A percentile compares a stretch with the other conserved stretches of the same genome.
phyloP scores from a whole-genome alignment of 2,113 vertebrate species.

The Speoplatyrhinus poulsoni region DNA sequence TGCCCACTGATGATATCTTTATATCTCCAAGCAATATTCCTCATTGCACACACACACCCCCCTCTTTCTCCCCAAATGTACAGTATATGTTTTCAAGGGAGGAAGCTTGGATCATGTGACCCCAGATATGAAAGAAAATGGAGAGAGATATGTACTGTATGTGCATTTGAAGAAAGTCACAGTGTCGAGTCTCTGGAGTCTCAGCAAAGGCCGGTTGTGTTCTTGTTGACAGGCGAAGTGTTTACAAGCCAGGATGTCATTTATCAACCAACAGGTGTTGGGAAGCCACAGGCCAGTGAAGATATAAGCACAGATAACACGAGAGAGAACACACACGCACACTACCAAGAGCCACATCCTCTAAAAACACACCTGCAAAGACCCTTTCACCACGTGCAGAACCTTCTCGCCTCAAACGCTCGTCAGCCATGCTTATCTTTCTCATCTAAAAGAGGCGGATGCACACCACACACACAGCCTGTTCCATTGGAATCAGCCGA shows the following conservation, averaged over 20 bases:
- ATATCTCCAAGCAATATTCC: slow-evolving; percentile 17
- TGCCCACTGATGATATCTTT: slow-evolving; percentile 33
- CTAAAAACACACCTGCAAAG: slow-evolving; percentile 45
- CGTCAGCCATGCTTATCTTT: slow-evolving; percentile 44
- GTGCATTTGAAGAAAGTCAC: background rate
- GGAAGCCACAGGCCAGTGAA: slow-evolving; percentile 62
- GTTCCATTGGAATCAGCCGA: slow-evolving; percentile 54
- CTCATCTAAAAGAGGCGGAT: slow-evolving; percentile 52
- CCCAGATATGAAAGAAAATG: slow-evolving; percentile 1
- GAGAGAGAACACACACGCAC: slow-evolving; percentile 13
- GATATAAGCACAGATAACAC: slow-evolving; percentile 74
- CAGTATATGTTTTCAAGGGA: slow-evolving; percentile 16
- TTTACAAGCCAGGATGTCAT: slow-evolving; percentile 66
- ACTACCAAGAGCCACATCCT: slow-evolving; percentile 56
- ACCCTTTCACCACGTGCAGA: slow-evolving; percentile 62
- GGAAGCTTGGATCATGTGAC: background rate
- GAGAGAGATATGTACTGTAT: background rate
- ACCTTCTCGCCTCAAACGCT: slow-evolving; percentile 17
- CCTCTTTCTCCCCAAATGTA: slow-evolving; percentile 1
- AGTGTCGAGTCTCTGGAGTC: background rate
- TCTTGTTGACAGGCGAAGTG: slow-evolving; percentile 69
- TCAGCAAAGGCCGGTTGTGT: slow-evolving; percentile 38
- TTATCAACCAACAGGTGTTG: slow-evolving; percentile 82
- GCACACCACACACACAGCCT: slow-evolving; percentile 21
- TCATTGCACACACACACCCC: background rate